These are phyloP conservation scores for Aleiodes sp. DNA, from an alignment of 1,140 invertebrate genomes.

Conservation along the genomic window DNA sequence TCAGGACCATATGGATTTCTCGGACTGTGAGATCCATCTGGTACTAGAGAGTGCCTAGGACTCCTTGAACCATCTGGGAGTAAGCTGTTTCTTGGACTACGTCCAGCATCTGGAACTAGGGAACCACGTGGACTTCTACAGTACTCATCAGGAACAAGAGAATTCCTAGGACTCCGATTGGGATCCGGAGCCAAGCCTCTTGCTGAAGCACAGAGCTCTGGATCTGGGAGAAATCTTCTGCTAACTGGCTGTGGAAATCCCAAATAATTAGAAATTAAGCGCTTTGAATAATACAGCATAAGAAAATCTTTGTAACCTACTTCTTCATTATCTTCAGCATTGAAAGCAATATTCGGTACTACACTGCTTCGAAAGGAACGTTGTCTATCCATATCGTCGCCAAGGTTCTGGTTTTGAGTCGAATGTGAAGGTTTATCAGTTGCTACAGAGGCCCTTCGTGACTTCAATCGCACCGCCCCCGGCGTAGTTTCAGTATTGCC, in stretches of 20 bases:
- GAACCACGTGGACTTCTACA: slow-evolving; percentile 61
- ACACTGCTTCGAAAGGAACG: slow-evolving; percentile 63
- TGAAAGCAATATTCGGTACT: slow-evolving; percentile 62
- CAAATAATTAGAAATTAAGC: not conserved
- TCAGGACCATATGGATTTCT: slow-evolving; percentile 70
- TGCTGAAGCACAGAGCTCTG: slow-evolving; percentile 50
- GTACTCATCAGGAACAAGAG: slow-evolving; percentile 68
- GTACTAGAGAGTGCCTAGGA: slow-evolving; percentile 68
- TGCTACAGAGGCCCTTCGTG: slow-evolving; percentile 58
- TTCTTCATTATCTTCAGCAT: slow-evolving; percentile 45
- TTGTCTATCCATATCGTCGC: slow-evolving; percentile 53
- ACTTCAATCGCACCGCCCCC: slow-evolving; percentile 39
- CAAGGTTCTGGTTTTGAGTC: slow-evolving; percentile 42
- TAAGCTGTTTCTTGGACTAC: slow-evolving; percentile 72
- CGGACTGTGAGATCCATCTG: slow-evolving; percentile 65
- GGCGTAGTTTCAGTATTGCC: slow-evolving; percentile 54
- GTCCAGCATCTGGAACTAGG: slow-evolving; percentile 64
- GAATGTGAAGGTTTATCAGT: slow-evolving; percentile 52
- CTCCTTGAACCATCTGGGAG: slow-evolving; percentile 65
- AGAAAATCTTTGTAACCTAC: slow-evolving; percentile 49
- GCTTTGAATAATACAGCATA: not conserved
- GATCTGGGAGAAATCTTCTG: slow-evolving; percentile 55
- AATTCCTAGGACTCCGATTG: slow-evolving; percentile 71
- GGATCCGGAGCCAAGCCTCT: slow-evolving; percentile 66
- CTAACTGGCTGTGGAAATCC: slow-evolving; percentile 48